Base-by-base conservation (phyloP, 2,888 invertebrate species). In the Yponomeuta malinellus region DNA sequence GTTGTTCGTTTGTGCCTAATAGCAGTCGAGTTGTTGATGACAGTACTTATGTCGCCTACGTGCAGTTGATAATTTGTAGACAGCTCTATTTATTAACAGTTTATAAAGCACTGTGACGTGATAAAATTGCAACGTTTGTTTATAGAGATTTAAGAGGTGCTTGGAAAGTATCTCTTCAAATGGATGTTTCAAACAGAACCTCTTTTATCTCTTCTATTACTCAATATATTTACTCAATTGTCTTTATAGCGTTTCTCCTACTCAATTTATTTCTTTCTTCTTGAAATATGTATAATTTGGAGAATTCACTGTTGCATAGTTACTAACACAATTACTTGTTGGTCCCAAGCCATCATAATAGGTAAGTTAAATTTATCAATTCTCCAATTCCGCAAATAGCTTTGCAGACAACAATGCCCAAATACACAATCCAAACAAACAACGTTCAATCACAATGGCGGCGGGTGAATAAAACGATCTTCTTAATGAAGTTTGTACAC, bases 71-170 rank as follows among this genome's bases (percentile, higher is more conserved):
- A 83, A 82, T 75, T 72, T 75, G 75, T 81, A 81, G 84, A 87
- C 85, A 86, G 80, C 78, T 87, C 79, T 84, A 86, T 87, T 83
- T 84, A 81, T 81, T 70, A 29, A 69, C 29, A n/a, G 67, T 23
- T 67, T 67, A 67, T 67, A 67, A 67, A 67, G 48, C 48, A 67
- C 15, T 43, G 43, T n/a, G 67, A 59, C 12, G 52, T 43, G 67
- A 67, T 67, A 67, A 67, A 37, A 43, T 67, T 67, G 67, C 43
- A n/a, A n/a, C 33, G 48, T 48, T 31, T 65, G 33, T 65, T 33
- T 29, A 29, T 31, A 10, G 33, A 29, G 10, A 33, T 12, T 10
- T 31, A 29, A 65, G 10, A 65, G 1, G 29, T 6, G 23, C 29
- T 65, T 29, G 10, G 10, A 65, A 65, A 33, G 31, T 65, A 31